Percentiles rank a stretch among this genome's conserved stretches.
These are phyloP conservation scores for Tachystola acroxantha DNA, from an alignment of 2,888 invertebrate species.

Conservation along the genomic window DNA sequence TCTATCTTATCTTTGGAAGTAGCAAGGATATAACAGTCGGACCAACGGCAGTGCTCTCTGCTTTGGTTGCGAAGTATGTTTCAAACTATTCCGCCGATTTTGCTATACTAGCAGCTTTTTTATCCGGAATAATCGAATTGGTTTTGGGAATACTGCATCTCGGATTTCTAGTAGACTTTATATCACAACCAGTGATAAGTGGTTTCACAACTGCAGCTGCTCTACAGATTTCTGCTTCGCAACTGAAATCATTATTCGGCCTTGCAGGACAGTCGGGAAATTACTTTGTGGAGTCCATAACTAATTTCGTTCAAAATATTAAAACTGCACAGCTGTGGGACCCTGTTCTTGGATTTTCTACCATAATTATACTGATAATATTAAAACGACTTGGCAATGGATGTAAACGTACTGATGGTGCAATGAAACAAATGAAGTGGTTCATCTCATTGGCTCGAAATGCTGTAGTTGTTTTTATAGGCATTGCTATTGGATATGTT, in stretches of 20 bases:
- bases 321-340: conserved; percentile 80
- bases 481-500: conserved; percentile 80
- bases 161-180: conserved; percentile 91
- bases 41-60: conserved; percentile 93
- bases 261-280: conserved; percentile 79
- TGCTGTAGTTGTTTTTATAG: conserved; percentile 86
- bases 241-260: conserved; percentile 86
- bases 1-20: conserved; percentile 92
- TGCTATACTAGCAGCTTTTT: conserved; percentile 84
- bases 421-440: conserved; percentile 77
- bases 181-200: conserved; percentile 89
- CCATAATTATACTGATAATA: conserved; percentile 79
- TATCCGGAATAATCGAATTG: conserved; percentile 85
- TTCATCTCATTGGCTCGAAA: conserved; percentile 85
- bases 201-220: conserved; percentile 93
- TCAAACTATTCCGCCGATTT: conserved; percentile 80
- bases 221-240: conserved; percentile 91
- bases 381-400: conserved; percentile 80
- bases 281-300: conserved; percentile 80
- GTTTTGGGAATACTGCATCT: conserved; percentile 85
- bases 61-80: conserved; percentile 86
- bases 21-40: conserved; percentile 87
- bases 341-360: conserved; percentile 80
- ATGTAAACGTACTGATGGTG: conserved; percentile 62
- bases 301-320: conserved; percentile 79